Base-by-base conservation (phyloP, 2,888 invertebrate genomes). In the Blomia tropicalis region DNA sequence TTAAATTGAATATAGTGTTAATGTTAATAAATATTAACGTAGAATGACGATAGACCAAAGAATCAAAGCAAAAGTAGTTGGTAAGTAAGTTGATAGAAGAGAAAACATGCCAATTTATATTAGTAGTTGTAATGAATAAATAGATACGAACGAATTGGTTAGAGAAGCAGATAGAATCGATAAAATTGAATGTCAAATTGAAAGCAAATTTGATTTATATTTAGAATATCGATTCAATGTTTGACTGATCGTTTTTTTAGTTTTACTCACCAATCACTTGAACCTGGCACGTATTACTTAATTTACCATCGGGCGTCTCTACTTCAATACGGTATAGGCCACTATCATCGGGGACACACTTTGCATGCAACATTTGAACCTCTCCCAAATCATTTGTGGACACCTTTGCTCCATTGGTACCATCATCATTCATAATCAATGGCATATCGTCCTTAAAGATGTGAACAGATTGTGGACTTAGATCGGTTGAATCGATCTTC, bases 271-370 rank as follows among this genome's bases (percentile, higher is more conserved):
- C 56, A 36, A 32, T 27, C 14, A 56, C 56, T 27, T 56, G 25
- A 19, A 56, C 56, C 31, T 19, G 23, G 23, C 56, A 56, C 11
- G 36, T n/a, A 31, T 36, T 56, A 29, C 56, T 56, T 3, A 56
- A 4, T 14, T 36, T 56, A 14, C 29, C 25, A 7, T 54, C 22
- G 11, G 56, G 56, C 27, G 30, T 56, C 23, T 36, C 25, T 2
- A 56, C 23, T 3, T 56, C 56, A 56, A 56, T 56, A n/a, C 56
- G 56, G 29, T 56, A 56, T 19, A 56, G 4, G 17, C 56, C 56
- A 36, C 56, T 56, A 25, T 56, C 56, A 2, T 32, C 4, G 11
- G 56, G 27, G 2, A 11, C 17, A 36, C 56, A 56, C 23, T 56
- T 56, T 2, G n/a, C 2, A 2, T 29, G 2, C n/a, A n/a, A 11